Percentiles rank a stretch among this genome's conserved stretches.
These are phyloP conservation scores for Anoura caudifer DNA, from an alignment of 2,113 vertebrate species.

Conservation along the genomic window DNA sequence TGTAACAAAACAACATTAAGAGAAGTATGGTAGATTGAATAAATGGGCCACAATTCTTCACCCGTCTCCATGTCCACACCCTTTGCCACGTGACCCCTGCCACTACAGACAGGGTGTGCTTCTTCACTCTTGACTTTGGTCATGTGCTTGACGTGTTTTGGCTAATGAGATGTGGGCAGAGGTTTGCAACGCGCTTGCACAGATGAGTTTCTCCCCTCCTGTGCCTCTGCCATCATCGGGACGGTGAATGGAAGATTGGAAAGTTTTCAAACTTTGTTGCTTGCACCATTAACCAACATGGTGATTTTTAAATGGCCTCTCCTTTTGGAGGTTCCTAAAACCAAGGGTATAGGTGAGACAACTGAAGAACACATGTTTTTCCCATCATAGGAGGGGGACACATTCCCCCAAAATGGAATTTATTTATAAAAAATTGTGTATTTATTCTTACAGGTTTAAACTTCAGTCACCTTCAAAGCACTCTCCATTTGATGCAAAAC, in stretches of 20 bases:
- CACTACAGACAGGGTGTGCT: neutral
- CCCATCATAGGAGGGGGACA: neutral
- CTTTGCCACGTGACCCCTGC: neutral
- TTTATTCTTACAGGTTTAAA: too few relatives aligned
- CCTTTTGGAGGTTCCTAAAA: neutral
- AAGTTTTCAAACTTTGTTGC: neutral
- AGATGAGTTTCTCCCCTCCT: neutral
- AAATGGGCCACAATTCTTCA: neutral
- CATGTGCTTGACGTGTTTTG: neutral
- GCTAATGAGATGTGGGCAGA: neutral
- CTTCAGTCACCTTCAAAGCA: too few relatives aligned
- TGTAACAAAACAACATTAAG: neutral
- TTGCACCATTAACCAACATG: neutral
- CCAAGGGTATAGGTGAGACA: neutral
- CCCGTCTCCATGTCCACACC: rapidly evolving
- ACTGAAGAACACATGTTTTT: neutral
- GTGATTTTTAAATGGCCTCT: neutral
- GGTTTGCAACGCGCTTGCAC: neutral
- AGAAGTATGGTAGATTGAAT: neutral
- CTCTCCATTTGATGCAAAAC: too few relatives aligned
- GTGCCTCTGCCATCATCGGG: neutral
- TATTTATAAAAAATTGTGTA: too few relatives aligned
- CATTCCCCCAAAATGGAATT: too few relatives aligned
- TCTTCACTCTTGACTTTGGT: neutral
- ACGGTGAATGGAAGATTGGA: neutral